A percentile compares a stretch with the other conserved stretches of the same genome.
Evolutionary conservation across 2,888 invertebrate genomes (phyloP).

Genomic region (Ormyrus nitidulus): DNA sequence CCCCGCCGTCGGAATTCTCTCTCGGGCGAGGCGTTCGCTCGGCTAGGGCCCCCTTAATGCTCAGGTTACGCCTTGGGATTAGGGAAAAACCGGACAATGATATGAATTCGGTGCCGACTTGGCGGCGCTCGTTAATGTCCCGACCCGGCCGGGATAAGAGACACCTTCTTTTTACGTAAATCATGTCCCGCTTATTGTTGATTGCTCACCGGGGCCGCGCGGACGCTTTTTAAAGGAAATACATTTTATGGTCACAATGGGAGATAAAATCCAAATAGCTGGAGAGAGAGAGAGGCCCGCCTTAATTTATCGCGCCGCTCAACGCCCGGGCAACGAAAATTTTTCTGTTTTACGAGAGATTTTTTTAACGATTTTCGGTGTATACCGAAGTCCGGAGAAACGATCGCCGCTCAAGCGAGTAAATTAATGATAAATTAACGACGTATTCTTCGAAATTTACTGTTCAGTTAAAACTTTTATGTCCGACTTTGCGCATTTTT

Average conservation of each 20-base stretch:
- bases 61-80: slow-evolving; percentile 55
- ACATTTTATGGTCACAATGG: slow-evolving; percentile 54
- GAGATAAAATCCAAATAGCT: slow-evolving; percentile 52
- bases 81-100: slow-evolving; percentile 56
- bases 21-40: slow-evolving; percentile 12
- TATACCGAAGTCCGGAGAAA: neutral
- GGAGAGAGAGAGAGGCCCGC: slow-evolving; percentile 15
- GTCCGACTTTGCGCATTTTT: neutral
- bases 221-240: slow-evolving; percentile 28
- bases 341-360: slow-evolving; percentile 29
- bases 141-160: slow-evolving; percentile 25
- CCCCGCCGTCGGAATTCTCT: slow-evolving; percentile 40
- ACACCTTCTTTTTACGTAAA: slow-evolving; percentile 46
- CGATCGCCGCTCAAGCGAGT: neutral
- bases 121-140: slow-evolving; percentile 47
- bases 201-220: slow-evolving; percentile 16
- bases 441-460: neutral
- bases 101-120: slow-evolving; percentile 51
- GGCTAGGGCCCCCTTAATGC: slow-evolving; percentile 36
- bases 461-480: slow-evolving; percentile 1
- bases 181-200: slow-evolving; percentile 54
- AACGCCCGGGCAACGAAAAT: neutral
- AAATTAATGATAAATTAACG: neutral
- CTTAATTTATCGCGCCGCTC: slow-evolving; percentile 50
- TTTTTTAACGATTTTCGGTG: slow-evolving; percentile 32